Percentiles rank a stretch among this genome's conserved stretches.
Evolutionary conservation across 1,140 invertebrate species (phyloP).

Genomic region (Rhyacophila brunnea): DNA sequence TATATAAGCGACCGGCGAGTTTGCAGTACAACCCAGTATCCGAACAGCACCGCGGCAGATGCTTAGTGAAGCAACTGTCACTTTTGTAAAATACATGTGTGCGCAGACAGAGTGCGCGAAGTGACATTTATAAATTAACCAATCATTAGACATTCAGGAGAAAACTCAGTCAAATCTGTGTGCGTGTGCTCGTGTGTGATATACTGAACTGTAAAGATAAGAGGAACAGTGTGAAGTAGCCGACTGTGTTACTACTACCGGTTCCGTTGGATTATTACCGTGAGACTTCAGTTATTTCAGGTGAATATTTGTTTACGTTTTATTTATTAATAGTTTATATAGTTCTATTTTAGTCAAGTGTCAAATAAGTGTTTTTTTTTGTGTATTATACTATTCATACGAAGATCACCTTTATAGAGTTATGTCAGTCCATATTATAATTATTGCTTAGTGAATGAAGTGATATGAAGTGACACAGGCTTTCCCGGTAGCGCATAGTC

Average conservation of each 20-base stretch:
- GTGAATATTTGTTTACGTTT: constrained; percentile 20
- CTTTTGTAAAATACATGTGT: constrained; percentile 11
- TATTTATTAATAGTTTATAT: neutral
- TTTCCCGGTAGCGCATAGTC: too few species aligned
- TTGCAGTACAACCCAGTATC: constrained; percentile 22
- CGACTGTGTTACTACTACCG: constrained; percentile 17
- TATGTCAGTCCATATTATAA: too few species aligned
- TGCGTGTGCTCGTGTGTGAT: constrained; percentile 15
- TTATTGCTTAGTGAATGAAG: too few species aligned
- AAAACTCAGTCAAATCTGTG: constrained; percentile 1
- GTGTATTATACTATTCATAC: too few species aligned
- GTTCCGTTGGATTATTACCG: constrained; percentile 26
- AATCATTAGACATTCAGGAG: neutral
- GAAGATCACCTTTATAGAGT: too few species aligned
- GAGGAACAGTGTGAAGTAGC: constrained; percentile 15
- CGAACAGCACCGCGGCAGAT: constrained; percentile 5
- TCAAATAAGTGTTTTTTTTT: too few species aligned
- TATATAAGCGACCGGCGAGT: constrained; percentile 26
- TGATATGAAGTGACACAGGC: too few species aligned
- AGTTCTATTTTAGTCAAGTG: too few species aligned
- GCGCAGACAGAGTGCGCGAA: constrained; percentile 12
- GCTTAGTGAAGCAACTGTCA: constrained; percentile 10
- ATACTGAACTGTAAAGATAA: neutral
- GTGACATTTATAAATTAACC: too few species aligned
- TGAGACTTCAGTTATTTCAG: constrained; percentile 17